A percentile compares a stretch with the other conserved stretches of the same genome.
Conservation (phyloP, 2,888 invertebrate species). For the Sminthurinus aureus region DNA sequence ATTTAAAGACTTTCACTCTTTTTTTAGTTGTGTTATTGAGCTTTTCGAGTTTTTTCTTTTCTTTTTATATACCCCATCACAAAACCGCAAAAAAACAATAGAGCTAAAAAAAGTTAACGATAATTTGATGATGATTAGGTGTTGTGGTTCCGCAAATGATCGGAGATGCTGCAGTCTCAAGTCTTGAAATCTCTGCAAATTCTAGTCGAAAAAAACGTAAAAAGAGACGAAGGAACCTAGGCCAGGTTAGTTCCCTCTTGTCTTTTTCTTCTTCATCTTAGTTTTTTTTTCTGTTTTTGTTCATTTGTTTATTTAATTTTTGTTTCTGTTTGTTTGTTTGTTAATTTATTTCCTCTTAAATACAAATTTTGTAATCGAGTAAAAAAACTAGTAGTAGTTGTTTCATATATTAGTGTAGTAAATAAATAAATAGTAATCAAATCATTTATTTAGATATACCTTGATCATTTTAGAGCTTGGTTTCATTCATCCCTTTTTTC, state of each 20-base stretch:
- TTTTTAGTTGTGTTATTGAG: background rate
- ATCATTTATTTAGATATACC: too few relatives aligned
- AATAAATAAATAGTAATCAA: background rate
- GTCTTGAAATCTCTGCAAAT: conserved; percentile 45
- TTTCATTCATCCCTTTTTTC: background rate
- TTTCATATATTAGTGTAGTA: background rate
- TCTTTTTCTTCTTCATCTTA: conserved; percentile 26
- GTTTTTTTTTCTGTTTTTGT: background rate
- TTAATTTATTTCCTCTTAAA: background rate
- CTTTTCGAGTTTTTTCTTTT: background rate
- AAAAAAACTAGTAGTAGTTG: background rate
- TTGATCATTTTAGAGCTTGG: too few relatives aligned
- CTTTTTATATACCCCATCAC: background rate
- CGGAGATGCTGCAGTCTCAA: conserved; percentile 52
- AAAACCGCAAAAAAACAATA: conserved; percentile 2
- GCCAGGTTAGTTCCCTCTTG: conserved; percentile 50
- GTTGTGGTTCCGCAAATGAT: conserved; percentile 53
- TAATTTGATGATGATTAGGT: conserved; percentile 49
- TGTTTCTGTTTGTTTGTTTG: background rate
- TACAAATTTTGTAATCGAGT: too few relatives aligned
- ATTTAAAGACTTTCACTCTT: background rate
- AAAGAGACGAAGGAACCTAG: conserved; percentile 57
- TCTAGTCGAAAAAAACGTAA: conserved; percentile 58
- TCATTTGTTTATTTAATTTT: background rate
- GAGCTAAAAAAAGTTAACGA: conserved; percentile 17